Evolutionary conservation across 2,113 vertebrate genomes (phyloP).

Genomic region (Crotalus helleri): DNA sequence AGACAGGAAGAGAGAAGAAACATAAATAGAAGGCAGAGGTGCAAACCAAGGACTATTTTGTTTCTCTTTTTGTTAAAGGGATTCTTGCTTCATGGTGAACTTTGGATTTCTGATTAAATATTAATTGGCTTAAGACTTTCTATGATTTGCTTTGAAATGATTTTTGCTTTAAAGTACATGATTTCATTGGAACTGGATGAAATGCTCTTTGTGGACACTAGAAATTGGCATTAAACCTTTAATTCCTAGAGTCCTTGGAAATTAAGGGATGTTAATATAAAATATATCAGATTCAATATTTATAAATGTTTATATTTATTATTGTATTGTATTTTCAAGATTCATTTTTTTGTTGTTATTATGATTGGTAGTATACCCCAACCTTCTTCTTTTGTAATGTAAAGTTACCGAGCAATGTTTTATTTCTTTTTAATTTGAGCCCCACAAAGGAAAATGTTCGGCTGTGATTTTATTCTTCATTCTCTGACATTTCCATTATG

Average conservation of each 20-base stretch:
- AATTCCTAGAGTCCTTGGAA: not conserved
- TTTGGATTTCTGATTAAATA: not conserved
- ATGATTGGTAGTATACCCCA: not conserved
- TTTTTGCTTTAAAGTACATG: not conserved
- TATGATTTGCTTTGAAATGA: not conserved
- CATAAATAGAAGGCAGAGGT: not conserved
- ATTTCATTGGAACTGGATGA: not conserved
- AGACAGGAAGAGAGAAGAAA: not conserved
- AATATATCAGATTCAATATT: too few species aligned
- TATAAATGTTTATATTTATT: too few species aligned
- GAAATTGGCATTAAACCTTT: not conserved
- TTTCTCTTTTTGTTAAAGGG: not conserved
- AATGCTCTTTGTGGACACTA: not conserved
- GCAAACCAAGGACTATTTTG: not conserved
- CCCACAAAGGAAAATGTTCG: not conserved
- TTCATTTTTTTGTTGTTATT: not conserved
- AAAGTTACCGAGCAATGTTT: not conserved
- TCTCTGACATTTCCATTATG: not conserved
- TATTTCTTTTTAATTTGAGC: not conserved
- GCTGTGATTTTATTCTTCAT: not conserved
- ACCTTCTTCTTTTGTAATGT: not conserved
- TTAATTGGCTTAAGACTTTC: not conserved
- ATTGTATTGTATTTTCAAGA: not conserved
- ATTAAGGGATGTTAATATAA: too few species aligned
- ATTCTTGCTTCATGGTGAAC: not conserved